Conservation (phyloP, 1,140 invertebrate genomes). For the Drosophila orosa region DNA sequence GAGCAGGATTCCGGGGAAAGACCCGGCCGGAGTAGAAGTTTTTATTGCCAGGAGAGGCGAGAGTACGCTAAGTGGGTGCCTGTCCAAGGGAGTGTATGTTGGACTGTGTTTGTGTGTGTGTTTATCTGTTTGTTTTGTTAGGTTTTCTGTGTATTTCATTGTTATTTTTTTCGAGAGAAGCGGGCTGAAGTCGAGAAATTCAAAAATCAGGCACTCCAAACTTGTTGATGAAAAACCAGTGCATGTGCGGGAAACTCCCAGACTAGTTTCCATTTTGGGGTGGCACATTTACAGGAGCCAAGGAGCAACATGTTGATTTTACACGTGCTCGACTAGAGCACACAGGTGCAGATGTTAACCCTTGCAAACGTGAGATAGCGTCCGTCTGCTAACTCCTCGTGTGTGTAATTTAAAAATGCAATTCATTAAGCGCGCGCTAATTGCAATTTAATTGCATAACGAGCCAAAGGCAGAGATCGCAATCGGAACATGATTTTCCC, state of each 20-base stretch:
- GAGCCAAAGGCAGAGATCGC: constrained; percentile 16
- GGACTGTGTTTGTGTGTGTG: constrained; percentile 31
- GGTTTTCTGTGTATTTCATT: constrained; percentile 43
- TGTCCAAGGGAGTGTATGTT: constrained; percentile 20
- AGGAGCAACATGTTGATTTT: constrained; percentile 78
- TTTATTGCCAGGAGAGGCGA: neutral
- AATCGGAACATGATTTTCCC: constrained; percentile 10
- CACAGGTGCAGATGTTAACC: constrained; percentile 24
- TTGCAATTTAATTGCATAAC: constrained; percentile 73
- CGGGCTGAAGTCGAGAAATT: constrained; percentile 64
- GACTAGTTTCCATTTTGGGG: constrained; percentile 26
- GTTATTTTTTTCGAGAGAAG: constrained; percentile 21
- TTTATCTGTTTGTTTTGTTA: constrained; percentile 78
- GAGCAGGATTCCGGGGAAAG: constrained; percentile 7
- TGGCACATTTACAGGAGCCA: constrained; percentile 48
- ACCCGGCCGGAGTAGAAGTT: constrained; percentile 15
- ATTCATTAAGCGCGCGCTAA: constrained; percentile 77
- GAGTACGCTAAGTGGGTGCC: constrained; percentile 53
- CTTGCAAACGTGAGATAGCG: constrained; percentile 6
- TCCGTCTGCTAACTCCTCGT: constrained; percentile 5
- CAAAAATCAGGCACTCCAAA: constrained; percentile 75
- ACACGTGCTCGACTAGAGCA: constrained; percentile 60
- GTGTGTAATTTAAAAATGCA: constrained; percentile 58
- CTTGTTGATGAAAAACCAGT: constrained; percentile 77
- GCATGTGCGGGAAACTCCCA: constrained; percentile 44